phyloP scores from a whole-genome alignment of 2,113 vertebrate species.

The Pseudolaguvia tuberculata region DNA sequence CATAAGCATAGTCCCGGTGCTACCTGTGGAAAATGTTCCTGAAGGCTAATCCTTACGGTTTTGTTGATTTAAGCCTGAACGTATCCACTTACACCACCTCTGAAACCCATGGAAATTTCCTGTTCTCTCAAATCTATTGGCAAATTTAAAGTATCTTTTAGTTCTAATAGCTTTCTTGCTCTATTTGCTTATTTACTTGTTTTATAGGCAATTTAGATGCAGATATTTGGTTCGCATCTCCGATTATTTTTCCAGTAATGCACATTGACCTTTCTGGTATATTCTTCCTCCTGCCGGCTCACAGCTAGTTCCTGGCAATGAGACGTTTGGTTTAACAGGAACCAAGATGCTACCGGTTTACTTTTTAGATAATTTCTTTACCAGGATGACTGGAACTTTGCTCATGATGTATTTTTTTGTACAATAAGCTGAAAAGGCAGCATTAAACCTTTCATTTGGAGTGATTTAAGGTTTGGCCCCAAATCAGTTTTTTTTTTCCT shows the following conservation, averaged over 20 bases:
- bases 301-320: slow-evolving; percentile 12
- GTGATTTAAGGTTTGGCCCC: not conserved
- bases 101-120: not conserved
- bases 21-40: not conserved
- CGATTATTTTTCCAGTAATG: not conserved
- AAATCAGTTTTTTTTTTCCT: not conserved
- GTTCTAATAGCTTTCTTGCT: not conserved
- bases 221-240: not conserved
- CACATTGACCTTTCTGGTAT: not conserved
- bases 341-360: not conserved
- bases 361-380: not conserved
- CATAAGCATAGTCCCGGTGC: not conserved
- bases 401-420: not conserved
- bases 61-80: not conserved
- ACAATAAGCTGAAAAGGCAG: not conserved
- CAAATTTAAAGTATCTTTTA: not conserved
- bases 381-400: not conserved
- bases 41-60: not conserved
- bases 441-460: not conserved
- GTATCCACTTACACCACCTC: not conserved
- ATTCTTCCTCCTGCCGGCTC: not conserved
- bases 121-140: not conserved
- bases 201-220: not conserved
- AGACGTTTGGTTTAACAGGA: not conserved
- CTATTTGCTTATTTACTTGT: not conserved